A percentile compares a stretch with the other conserved stretches of the same genome.
Evolutionary conservation across 2,797 vertebrate species (phyloP).

Genomic region (Babyrousa celebensis): DNA sequence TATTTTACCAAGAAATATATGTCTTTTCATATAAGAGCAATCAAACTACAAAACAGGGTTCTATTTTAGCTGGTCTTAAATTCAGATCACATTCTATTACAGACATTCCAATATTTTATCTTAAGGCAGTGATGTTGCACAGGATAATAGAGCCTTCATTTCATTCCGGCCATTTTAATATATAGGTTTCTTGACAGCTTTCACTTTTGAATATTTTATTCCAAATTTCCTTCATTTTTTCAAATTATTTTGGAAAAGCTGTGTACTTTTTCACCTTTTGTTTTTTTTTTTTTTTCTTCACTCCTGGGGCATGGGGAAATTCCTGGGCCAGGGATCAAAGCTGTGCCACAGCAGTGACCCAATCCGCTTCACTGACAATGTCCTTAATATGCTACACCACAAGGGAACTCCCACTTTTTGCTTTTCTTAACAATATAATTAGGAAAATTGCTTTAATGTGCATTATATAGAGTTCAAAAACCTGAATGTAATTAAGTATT

Average conservation of each 20-base stretch:
- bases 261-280: neutral
- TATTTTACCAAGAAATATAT: neutral
- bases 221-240: neutral
- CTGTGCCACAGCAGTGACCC: no score
- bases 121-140: neutral
- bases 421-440: neutral
- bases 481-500: neutral
- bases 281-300: neutral
- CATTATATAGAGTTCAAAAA: neutral
- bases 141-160: neutral
- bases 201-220: neutral
- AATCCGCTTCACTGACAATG: no score
- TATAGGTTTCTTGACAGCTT: neutral
- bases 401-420: neutral
- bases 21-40: neutral
- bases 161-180: neutral
- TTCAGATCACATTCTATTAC: neutral
- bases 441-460: neutral
- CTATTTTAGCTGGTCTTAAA: neutral
- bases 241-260: slow-evolving; percentile 10
- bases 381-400: no score
- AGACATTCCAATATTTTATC: neutral
- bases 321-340: no score
- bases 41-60: neutral
- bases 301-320: no score